Evolutionary conservation across 2,888 invertebrate species (phyloP), one percentile per base, ranked within the genome.

Genomic region (Syrista parreyssii): DNA sequence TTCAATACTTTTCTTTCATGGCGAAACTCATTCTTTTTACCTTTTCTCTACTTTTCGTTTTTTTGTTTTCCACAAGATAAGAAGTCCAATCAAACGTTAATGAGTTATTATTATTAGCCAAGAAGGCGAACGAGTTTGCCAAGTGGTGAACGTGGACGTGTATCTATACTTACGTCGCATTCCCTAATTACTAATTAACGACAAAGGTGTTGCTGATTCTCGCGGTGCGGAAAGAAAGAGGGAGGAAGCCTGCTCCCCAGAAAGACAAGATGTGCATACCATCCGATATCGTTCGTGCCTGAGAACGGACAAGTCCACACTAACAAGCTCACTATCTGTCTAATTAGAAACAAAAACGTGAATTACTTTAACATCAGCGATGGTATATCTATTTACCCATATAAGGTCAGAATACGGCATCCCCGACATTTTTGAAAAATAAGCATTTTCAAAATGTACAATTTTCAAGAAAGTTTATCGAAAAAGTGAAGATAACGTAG

Each of bases 171-270:
- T 74, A 74, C 74, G 69, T 77, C 71, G 36, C 69, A 40, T 69
- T 75, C 75, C 68, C 78, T 78, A 78, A 78, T 78, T 78, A 78
- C 78, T 75, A 78, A 78, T 78, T 78, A 78, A 78, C 75, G 73
- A 75, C 78, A 78, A 78, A 78, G 75, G 75, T 75, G 78, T 75
- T 75, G 71, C 35, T 73, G 78, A 35, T 68, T 75, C 31, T 68
- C 31, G 71, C 69, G 69, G 75, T 35, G n/a, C 69, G 55, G 32
- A 55, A 73, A 78, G 23, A 55, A 55, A 55, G 23, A 55, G 23
- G 9, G 55, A 23, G 23, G 1, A 55, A 55, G 55, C 55, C 23
- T 55, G 23, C 55, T 9, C 23, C 23, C 23, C 55, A 55, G 55
- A 55, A 23, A 23, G 55, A 55, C 55, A 23, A 23, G 55, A 55